Evolutionary conservation across 2,888 invertebrate species (phyloP), one percentile per base, ranked within the genome.

Genomic region (Galeruca laticollis): DNA sequence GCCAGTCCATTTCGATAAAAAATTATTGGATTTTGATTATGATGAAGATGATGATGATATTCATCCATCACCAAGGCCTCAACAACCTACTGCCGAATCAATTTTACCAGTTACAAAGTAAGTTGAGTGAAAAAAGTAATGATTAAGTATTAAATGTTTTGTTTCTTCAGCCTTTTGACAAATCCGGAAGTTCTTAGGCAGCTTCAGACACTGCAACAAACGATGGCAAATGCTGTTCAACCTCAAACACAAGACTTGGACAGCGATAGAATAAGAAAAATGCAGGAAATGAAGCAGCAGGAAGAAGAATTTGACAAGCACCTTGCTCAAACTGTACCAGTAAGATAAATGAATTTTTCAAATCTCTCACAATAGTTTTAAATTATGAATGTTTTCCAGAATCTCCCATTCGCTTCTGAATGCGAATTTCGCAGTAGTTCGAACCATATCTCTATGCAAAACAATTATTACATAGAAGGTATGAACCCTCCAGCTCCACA

Each of bases 101-200:
- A 77, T 76, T 51, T 61, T 75, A 35, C 75, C 74, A 21, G 77
- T 79, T n/a, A 71, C 78, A 35, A 76, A 73, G 79, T 80, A 78
- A 31, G 10, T 49, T 31, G 26, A 26, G 26, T 26, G 26, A 26
- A 5, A 26, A 26, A 26, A 5, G 26, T 26, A 26, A 5, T 5
- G 26, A 26, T 26, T 26, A 6, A 26, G 26, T 26, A 26, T 26
- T 26, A 26, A 26, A 26, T 26, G 26, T 6, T 26, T 26, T 6
- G 6, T 26, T 26, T 26, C 6, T 73, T 60, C 85, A 92, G 92
- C 82, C 88, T 94, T 77, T 84, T 96, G 64, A 92, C 93, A 62
- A 95, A 96, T 86, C 95, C 95, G 0, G 94, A 96, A 86, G 93
- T 98, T 52, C 88, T 98, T 84, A 89, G 96, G 66, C 97, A 97